phyloP scores from a whole-genome alignment of 2,888 invertebrate genomes.

The Heteropelma amictum region DNA sequence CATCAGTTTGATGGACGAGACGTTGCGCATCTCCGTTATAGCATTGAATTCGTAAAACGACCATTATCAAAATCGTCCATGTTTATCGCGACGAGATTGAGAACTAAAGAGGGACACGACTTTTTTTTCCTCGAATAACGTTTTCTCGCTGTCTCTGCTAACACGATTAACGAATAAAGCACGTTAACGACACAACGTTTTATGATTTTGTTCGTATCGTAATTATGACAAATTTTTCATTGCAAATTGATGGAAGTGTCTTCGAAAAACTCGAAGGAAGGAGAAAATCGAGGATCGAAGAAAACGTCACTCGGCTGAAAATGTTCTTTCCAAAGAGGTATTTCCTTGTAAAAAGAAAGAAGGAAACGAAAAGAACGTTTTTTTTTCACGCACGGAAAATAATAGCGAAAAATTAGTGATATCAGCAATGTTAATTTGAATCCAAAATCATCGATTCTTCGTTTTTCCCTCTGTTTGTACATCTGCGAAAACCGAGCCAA shows the following conservation, averaged over 20 bases:
- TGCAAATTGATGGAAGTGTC: neutral
- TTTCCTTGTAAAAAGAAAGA: too few relatives aligned
- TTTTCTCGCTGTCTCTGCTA: conserved; percentile 16
- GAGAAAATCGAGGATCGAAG: too few relatives aligned
- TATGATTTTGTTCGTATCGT: neutral
- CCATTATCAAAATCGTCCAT: conserved; percentile 46
- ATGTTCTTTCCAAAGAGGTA: too few relatives aligned
- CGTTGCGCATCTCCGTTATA: conserved; percentile 29
- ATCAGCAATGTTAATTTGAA: neutral
- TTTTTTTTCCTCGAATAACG: neutral
- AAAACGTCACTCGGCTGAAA: too few relatives aligned
- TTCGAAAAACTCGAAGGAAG: too few relatives aligned
- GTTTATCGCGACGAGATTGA: neutral
- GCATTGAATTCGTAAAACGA: conserved; percentile 39
- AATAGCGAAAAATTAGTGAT: neutral
- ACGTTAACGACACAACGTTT: conserved; percentile 18
- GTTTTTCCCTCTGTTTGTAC: neutral
- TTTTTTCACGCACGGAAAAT: too few relatives aligned
- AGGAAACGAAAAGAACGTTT: too few relatives aligned
- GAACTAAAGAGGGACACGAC: neutral
- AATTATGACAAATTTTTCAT: neutral
- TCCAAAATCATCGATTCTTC: neutral
- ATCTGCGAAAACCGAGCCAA: conserved; percentile 76
- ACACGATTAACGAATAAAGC: conserved; percentile 35
- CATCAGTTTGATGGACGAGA: conserved; percentile 22